These are phyloP conservation scores for Hydrophis major DNA, from an alignment of 2,797 vertebrate species.

Conservation along the genomic window DNA sequence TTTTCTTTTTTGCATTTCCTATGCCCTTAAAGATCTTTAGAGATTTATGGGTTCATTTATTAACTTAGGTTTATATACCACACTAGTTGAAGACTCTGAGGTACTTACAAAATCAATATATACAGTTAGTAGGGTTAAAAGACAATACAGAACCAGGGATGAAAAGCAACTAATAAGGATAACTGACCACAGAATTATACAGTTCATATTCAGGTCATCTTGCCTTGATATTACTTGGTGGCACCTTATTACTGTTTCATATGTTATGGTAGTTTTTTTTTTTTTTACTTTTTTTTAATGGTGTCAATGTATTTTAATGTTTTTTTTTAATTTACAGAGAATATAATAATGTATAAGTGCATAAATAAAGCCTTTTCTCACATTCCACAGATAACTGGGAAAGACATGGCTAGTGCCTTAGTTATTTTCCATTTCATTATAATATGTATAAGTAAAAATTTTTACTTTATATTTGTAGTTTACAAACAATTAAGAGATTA, in stretches of 20 bases:
- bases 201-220: neutral
- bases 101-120: neutral
- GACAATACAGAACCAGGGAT: neutral
- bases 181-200: neutral
- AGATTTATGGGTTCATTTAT: neutral
- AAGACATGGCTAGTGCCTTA: neutral
- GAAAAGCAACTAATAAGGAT: neutral
- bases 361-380: neutral
- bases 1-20: neutral
- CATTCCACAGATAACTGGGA: neutral
- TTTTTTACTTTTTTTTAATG: neutral
- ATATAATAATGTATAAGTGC: neutral
- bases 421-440: neutral
- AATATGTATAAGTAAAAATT: neutral
- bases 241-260: neutral
- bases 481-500: neutral
- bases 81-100: neutral
- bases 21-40: neutral
- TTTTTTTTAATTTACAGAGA: neutral
- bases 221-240: neutral
- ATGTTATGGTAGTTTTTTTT: neutral
- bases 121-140: neutral
- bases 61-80: neutral
- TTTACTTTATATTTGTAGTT: neutral
- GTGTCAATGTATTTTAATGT: neutral